Percentiles rank a stretch among this genome's conserved stretches.
Evolutionary conservation across 2,797 vertebrate species (phyloP).

Genomic region (Rhinoraja longicauda): DNA sequence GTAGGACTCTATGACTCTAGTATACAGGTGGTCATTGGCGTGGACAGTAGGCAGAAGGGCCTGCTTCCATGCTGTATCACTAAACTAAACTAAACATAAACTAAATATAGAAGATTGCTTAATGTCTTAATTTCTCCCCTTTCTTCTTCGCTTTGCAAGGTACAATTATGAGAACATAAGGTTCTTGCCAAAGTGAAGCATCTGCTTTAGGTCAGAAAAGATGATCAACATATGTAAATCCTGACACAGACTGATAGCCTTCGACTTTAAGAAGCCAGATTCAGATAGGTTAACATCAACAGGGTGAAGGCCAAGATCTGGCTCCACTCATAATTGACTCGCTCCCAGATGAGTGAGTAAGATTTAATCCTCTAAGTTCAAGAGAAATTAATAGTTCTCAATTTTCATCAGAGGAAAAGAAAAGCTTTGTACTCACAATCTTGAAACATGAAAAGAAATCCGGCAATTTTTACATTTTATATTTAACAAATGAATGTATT

Average conservation of each 20-base stretch:
- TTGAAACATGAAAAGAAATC: background rate
- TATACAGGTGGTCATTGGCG: too few relatives aligned
- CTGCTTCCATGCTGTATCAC: too few relatives aligned
- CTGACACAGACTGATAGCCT: background rate
- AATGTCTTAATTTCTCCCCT: too few relatives aligned
- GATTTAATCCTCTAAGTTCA: background rate
- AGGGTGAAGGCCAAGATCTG: background rate
- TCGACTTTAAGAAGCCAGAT: slow-evolving; percentile 1
- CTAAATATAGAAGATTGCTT: background rate
- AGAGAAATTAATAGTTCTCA: slow-evolving; percentile 7
- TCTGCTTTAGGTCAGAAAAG: slow-evolving; percentile 3
- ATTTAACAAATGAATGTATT: background rate
- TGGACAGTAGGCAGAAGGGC: too few relatives aligned
- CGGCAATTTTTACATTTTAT: background rate
- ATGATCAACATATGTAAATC: background rate
- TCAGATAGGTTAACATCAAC: background rate
- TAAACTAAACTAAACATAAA: background rate
- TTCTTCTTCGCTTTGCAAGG: background rate
- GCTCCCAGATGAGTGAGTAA: slow-evolving; percentile 6
- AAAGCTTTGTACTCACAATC: background rate
- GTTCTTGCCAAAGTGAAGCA: background rate
- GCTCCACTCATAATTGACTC: background rate
- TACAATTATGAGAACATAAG: background rate
- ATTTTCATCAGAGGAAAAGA: background rate
- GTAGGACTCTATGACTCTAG: too few relatives aligned